Evolutionary conservation across 1,140 invertebrate genomes (phyloP).

Genomic region (Cephus cinctus): DNA sequence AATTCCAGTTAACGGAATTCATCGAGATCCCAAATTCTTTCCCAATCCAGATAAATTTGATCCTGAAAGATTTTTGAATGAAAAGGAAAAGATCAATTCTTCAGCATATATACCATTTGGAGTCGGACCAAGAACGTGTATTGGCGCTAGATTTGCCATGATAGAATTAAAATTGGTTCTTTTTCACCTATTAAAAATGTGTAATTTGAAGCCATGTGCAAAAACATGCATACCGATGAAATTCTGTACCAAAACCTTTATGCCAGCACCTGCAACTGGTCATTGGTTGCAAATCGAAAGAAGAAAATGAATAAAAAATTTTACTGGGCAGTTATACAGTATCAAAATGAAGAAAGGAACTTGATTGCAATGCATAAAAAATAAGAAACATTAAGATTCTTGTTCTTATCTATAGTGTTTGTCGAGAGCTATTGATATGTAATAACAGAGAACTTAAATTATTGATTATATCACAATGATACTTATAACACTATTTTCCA

Average conservation of each 20-base stretch:
- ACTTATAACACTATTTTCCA: no score
- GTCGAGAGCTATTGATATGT: no score
- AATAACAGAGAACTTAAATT: no score
- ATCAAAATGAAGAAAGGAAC: no score
- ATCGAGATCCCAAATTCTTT: slow-evolving; percentile 39
- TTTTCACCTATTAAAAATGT: slow-evolving; percentile 13
- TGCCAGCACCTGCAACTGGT: background rate
- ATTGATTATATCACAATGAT: no score
- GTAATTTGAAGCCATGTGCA: background rate
- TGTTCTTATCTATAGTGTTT: no score
- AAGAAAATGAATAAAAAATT: no score
- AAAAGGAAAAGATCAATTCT: slow-evolving; percentile 30
- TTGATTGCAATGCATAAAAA: no score
- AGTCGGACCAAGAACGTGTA: slow-evolving; percentile 58
- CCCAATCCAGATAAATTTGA: slow-evolving; percentile 44
- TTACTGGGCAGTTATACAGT: no score
- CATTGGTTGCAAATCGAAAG: slow-evolving; percentile 3
- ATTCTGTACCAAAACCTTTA: background rate
- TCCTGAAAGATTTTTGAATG: slow-evolving; percentile 46
- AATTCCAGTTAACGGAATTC: slow-evolving; percentile 41
- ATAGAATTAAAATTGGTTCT: slow-evolving; percentile 16
- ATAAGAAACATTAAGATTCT: no score
- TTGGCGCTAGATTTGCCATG: slow-evolving; percentile 15
- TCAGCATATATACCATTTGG: slow-evolving; percentile 51
- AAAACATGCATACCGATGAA: slow-evolving; percentile 8